phyloP scores from a whole-genome alignment of 2,113 vertebrate species.

The Sander vitreus region DNA sequence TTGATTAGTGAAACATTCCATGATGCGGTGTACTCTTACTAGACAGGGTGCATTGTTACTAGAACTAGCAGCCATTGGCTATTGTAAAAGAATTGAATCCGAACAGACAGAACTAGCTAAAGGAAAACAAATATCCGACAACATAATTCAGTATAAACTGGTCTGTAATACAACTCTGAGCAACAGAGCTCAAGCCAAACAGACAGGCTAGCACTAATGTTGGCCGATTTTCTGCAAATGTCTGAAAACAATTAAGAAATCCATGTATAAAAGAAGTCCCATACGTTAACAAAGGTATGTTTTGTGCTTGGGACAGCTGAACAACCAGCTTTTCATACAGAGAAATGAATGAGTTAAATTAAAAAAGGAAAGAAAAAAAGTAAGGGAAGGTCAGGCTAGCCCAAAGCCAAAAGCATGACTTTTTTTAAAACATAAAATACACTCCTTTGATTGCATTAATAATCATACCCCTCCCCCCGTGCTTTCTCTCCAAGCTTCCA shows the following conservation, averaged over 20 bases:
- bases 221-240: constrained; percentile 1
- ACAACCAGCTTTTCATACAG: constrained; percentile 65
- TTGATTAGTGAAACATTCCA: constrained; percentile 73
- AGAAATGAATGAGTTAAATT: constrained; percentile 50
- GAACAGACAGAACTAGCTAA: neutral
- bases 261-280: neutral
- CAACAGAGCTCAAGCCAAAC: neutral
- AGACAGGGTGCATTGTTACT: constrained; percentile 17
- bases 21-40: constrained; percentile 58
- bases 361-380: constrained; percentile 27
- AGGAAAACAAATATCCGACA: constrained; percentile 21
- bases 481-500: constrained; percentile 50
- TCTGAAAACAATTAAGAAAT: constrained; percentile 6
- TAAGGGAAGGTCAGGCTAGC: constrained; percentile 52
- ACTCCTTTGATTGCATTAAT: constrained; percentile 78
- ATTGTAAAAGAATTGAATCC: neutral
- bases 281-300: constrained; percentile 50
- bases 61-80: constrained; percentile 4
- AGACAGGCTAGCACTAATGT: neutral
- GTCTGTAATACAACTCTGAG: constrained; percentile 9
- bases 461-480: constrained; percentile 53
- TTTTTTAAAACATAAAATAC: constrained; percentile 74
- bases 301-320: constrained; percentile 49
- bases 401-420: constrained; percentile 78
- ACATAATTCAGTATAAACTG: neutral